Evolutionary conservation across 53 echinoderm and acorn worm genomes (phyloP).

Genomic region (Echinarachnius parma): DNA sequence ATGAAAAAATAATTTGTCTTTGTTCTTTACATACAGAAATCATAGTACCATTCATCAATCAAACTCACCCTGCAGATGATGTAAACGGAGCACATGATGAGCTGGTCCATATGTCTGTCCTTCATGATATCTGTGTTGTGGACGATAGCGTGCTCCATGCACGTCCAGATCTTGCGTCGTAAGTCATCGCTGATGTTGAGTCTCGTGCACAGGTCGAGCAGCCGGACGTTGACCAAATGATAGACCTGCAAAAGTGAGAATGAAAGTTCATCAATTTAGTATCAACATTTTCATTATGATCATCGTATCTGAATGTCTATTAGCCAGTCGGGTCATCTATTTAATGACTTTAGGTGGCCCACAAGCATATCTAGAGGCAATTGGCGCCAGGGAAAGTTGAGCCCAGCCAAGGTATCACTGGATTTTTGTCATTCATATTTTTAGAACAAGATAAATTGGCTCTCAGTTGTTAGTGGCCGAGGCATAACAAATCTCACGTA

Average conservation of each 20-base stretch:
- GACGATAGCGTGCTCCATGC: slow-evolving; percentile 85
- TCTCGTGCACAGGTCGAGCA: slow-evolving; percentile 78
- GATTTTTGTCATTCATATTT: too few species aligned
- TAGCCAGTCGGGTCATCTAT: too few species aligned
- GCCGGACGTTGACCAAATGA: slow-evolving; percentile 86
- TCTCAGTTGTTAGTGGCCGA: too few species aligned
- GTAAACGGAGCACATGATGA: slow-evolving; percentile 92
- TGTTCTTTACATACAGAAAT: too few species aligned
- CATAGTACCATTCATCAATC: too few species aligned
- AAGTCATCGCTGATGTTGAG: slow-evolving; percentile 76
- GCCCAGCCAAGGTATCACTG: too few species aligned
- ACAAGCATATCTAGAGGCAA: too few species aligned
- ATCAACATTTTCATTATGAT: background rate
- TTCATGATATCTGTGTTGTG: slow-evolving; percentile 82
- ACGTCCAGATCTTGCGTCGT: slow-evolving; percentile 97
- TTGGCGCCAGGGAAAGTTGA: too few species aligned
- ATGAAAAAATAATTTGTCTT: too few species aligned
- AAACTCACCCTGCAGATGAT: slow-evolving; percentile 88
- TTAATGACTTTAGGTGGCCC: too few species aligned
- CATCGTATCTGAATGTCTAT: background rate
- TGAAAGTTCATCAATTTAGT: too few species aligned
- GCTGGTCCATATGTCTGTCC: slow-evolving; percentile 86
- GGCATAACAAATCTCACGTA: slow-evolving; percentile 16
- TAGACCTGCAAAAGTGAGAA: slow-evolving; percentile 58
- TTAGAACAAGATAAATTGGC: too few species aligned